phyloP scores from a whole-genome alignment of 2,888 invertebrate species.

The Campaea margaritaria region DNA sequence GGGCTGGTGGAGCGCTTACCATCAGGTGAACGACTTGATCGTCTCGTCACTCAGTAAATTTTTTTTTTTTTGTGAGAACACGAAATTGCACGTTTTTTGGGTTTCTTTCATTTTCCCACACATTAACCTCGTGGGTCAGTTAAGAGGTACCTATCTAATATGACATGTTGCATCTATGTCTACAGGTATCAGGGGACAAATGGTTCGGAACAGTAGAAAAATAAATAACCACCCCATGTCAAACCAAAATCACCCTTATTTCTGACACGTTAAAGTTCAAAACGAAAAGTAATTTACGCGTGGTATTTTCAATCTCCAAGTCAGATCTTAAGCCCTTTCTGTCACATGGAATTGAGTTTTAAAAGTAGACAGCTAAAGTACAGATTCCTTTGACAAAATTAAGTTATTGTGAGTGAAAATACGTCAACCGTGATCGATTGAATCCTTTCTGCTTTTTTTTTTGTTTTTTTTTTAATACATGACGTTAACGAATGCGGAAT shows the following conservation, averaged over 20 bases:
- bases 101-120: too few species aligned
- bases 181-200: conserved; percentile 28
- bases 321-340: conserved; percentile 5
- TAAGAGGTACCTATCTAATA: too few species aligned
- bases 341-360: not conserved
- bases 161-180: conserved; percentile 30
- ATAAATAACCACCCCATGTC: not conserved
- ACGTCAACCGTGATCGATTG: conserved; percentile 51
- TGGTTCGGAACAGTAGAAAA: conserved; percentile 21
- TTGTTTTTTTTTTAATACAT: conserved; percentile 18
- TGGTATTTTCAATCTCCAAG: conserved; percentile 20
- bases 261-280: not conserved
- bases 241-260: conserved; percentile 14
- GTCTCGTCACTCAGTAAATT: too few species aligned
- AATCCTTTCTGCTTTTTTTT: conserved; percentile 32
- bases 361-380: not conserved
- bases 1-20: too few species aligned
- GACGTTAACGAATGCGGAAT: conserved; percentile 32
- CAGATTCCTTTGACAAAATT: not conserved
- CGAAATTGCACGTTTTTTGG: too few species aligned
- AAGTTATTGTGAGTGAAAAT: conserved; percentile 29
- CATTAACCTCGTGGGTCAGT: too few species aligned
- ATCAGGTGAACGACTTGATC: too few species aligned
- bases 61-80: too few species aligned
- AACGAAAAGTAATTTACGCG: not conserved